phyloP scores from a whole-genome alignment of 2,888 invertebrate genomes.

The Neoitamus cyanurus region DNA sequence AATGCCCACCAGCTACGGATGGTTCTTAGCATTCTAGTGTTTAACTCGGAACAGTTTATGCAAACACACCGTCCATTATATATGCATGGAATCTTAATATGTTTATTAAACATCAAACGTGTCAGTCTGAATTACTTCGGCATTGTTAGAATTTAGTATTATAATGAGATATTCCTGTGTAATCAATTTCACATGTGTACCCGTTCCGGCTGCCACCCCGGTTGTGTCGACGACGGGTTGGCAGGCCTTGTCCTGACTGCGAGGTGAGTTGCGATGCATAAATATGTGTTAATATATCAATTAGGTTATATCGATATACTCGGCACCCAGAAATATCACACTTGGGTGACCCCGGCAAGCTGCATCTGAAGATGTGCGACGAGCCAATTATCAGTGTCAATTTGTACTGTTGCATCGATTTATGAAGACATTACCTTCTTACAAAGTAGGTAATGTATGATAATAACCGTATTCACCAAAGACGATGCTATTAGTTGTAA shows the following conservation, averaged over 20 bases:
- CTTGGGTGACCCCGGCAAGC: not conserved
- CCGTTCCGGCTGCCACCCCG: not conserved
- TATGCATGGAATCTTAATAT: slow-evolving; percentile 55
- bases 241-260: not conserved
- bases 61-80: slow-evolving; percentile 52
- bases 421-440: not conserved
- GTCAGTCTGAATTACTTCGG: slow-evolving; percentile 54
- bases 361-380: not conserved
- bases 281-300: slow-evolving; percentile 45
- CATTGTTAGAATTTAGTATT: slow-evolving; percentile 52
- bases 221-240: not conserved
- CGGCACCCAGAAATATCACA: slow-evolving; percentile 28
- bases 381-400: slow-evolving; percentile 42
- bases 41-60: slow-evolving; percentile 51
- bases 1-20: slow-evolving; percentile 3
- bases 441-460: slow-evolving; percentile 20
- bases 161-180: slow-evolving; percentile 44
- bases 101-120: slow-evolving; percentile 55
- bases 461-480: not conserved
- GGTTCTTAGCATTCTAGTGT: slow-evolving; percentile 26
- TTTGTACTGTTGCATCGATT: not conserved
- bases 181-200: slow-evolving; percentile 39
- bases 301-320: slow-evolving; percentile 6
- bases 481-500: not conserved
- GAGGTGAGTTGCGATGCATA: not conserved